Base-by-base conservation (phyloP, 2,888 invertebrate genomes). In the Lycocerus yunnanus region DNA sequence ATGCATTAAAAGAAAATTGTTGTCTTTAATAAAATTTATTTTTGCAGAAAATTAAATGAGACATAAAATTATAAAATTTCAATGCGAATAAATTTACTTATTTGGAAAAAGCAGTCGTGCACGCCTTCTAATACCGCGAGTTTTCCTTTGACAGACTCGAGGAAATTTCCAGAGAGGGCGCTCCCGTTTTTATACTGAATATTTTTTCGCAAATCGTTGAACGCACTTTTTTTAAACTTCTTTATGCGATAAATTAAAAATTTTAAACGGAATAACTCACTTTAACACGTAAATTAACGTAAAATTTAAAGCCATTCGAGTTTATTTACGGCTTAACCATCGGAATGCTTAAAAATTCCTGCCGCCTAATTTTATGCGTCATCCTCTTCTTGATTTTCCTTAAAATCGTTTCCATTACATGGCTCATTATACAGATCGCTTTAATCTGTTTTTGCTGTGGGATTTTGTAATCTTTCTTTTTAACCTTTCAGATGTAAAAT, bases 31-130 rank as follows among this genome's bases (percentile, higher is more conserved):
- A 43, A 43, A 43, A 43, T n/a, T 43, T 43, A 43, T 43, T 43
- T 43, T 43, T 43, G 13, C 43, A 69, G 66, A 69, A 74, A 75
- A 75, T 75, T 75, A 72, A 75, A 75, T 68, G 69, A 66, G 60
- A 61, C 67, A 63, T 72, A 71, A 74, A 68, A 71, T 71, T 71
- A 74, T 63, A 9, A 58, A 68, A 71, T 43, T 43, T 43, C 43
- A n/a, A 43, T 43, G n/a, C 43, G 43, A 43, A 43, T 43, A 43
- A 43, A 43, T 43, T 43, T 43, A 8, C 43, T 43, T 43, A 43
- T 43, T 43, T 43, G n/a, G n/a, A n/a, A 43, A 43, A 43, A 43
- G 43, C 43, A 43, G n/a, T 43, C 43, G 43, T 43, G 43, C 43
- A 43, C 43, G 43, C 43, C n/a, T 43, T 43, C 43, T n/a, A 43